A percentile compares a stretch with the other conserved stretches of the same genome.
phyloP scores from a whole-genome alignment of 2,113 vertebrate genomes.

The Cryptoleucopteryx plumbea region DNA sequence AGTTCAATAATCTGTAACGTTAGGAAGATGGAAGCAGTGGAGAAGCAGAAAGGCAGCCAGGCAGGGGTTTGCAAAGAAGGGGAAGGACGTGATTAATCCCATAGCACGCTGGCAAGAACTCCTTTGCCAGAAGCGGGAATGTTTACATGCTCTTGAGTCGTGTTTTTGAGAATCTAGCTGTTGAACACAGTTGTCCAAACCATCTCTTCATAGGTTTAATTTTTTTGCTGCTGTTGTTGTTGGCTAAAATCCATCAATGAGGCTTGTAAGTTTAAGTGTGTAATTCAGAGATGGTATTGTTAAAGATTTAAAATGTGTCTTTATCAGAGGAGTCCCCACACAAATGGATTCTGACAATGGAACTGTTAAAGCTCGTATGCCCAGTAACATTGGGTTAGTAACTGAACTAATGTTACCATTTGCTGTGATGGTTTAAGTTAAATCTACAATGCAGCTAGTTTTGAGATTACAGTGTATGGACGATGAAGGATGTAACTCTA shows the following conservation, averaged over 20 bases:
- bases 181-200: background rate
- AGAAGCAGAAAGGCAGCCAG: background rate
- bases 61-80: background rate
- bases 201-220: background rate
- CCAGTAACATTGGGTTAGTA: background rate
- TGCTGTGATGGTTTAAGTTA: background rate
- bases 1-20: background rate
- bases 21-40: background rate
- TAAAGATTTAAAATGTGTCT: background rate
- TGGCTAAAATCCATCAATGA: background rate
- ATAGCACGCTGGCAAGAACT: background rate
- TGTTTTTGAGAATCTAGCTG: rapidly evolving
- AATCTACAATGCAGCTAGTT: no score
- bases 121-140: background rate
- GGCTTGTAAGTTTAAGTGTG: background rate
- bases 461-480: background rate
- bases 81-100: background rate
- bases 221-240: background rate
- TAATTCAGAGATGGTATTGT: background rate
- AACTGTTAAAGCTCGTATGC: background rate
- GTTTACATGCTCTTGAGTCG: background rate
- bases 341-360: background rate
- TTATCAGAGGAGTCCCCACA: background rate
- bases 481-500: background rate
- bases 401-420: background rate